These are phyloP conservation scores for Auanema sp. DNA, from an alignment of 2,888 invertebrate species.

Conservation along the genomic window DNA sequence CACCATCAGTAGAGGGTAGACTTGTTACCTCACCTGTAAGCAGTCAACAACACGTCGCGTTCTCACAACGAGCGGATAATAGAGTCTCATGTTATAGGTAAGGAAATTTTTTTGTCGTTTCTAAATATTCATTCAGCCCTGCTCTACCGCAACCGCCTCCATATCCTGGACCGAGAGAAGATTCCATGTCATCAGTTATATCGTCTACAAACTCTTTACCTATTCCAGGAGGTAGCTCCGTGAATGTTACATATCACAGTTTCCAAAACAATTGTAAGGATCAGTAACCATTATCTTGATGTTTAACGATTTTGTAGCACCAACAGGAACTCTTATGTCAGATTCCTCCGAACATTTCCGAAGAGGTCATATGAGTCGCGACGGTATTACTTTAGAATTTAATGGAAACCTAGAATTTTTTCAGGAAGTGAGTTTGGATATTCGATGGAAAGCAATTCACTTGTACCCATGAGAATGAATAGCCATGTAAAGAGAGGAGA, in stretches of 20 bases:
- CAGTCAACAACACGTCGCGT: neutral
- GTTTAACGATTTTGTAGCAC: conserved; percentile 25
- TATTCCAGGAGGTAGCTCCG: conserved; percentile 30
- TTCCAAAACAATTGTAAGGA: conserved; percentile 42
- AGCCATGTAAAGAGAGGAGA: neutral
- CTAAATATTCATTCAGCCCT: conserved; percentile 11
- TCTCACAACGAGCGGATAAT: neutral
- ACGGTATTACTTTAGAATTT: conserved; percentile 18
- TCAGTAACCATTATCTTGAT: conserved; percentile 9
- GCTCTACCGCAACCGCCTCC: conserved; percentile 29
- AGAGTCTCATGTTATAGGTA: neutral
- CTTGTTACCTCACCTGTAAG: conserved; percentile 9
- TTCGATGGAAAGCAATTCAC: no score
- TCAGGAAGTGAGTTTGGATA: no score
- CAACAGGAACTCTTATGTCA: conserved; percentile 23
- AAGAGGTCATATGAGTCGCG: conserved; percentile 31
- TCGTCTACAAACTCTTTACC: conserved; percentile 43
- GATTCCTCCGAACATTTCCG: conserved; percentile 19
- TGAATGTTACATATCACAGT: conserved; percentile 21
- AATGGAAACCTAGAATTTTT: no score
- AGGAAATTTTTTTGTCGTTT: neutral
- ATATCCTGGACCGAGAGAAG: conserved; percentile 35
- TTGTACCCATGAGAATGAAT: no score
- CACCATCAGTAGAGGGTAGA: conserved; percentile 8
- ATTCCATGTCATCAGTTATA: conserved; percentile 37